Evolutionary conservation across 2,113 vertebrate species (phyloP).

Genomic region (Dromiciops gliroides): DNA sequence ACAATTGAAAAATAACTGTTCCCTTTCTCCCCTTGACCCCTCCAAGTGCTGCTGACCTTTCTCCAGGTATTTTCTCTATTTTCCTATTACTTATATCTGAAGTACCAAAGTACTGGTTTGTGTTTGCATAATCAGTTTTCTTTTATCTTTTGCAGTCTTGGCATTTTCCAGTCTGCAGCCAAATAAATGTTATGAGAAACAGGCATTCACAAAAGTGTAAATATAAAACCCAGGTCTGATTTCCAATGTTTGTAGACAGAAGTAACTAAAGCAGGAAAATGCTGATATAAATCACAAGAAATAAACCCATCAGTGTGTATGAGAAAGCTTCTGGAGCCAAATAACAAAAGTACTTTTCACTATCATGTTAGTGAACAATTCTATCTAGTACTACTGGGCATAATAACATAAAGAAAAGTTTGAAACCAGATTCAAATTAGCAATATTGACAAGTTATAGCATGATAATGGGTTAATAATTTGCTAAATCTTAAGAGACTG

Average conservation of each 20-base stretch:
- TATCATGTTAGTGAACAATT: background rate
- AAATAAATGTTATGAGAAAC: background rate
- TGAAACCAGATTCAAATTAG: constrained; percentile 20
- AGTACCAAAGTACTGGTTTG: background rate
- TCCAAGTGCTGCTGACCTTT: constrained; percentile 3
- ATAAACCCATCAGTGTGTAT: background rate
- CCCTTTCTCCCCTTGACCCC: background rate
- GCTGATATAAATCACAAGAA: background rate
- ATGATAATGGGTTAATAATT: background rate
- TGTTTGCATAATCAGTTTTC: constrained; percentile 8
- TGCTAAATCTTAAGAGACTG: background rate
- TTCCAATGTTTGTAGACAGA: background rate
- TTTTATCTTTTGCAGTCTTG: background rate
- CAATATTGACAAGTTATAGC: background rate
- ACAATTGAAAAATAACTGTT: background rate
- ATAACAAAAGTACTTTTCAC: background rate
- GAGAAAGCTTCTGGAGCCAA: background rate
- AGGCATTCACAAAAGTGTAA: constrained; percentile 18
- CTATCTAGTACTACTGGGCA: constrained; percentile 1
- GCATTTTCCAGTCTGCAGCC: background rate
- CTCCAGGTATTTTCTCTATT: background rate
- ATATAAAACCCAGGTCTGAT: background rate
- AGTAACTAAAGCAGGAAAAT: constrained; percentile 29
- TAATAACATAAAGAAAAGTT: background rate
- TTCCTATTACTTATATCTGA: constrained; percentile 6